These are phyloP conservation scores for Cinclus cinclus DNA, from an alignment of 2,113 vertebrate genomes.

Conservation along the genomic window DNA sequence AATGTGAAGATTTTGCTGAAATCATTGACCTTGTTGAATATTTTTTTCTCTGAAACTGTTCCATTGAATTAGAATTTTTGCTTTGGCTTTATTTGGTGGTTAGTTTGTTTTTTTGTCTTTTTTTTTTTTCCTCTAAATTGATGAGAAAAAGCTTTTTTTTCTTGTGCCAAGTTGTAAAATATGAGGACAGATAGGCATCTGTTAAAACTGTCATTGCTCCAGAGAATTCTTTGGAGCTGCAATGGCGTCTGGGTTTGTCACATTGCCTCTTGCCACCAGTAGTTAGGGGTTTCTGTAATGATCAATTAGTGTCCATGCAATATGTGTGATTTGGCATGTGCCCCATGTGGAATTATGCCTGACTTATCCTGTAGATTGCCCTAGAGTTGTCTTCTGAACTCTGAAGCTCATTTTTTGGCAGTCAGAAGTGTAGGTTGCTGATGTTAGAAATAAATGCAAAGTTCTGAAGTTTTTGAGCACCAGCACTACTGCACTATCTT, in stretches of 20 bases:
- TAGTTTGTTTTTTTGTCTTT: rapidly evolving
- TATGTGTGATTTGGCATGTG: not conserved
- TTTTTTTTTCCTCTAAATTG: not conserved
- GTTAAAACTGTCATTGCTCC: not conserved
- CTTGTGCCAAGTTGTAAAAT: not conserved
- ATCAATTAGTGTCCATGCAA: constrained; percentile 8
- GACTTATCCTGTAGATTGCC: not conserved
- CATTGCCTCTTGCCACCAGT: not conserved
- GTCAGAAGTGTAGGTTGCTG: not conserved
- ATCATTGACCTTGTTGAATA: not conserved
- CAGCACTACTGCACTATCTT: rapidly evolving
- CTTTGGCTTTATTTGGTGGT: not conserved
- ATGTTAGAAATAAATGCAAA: not conserved
- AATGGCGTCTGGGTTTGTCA: not conserved
- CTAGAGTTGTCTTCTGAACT: not conserved
- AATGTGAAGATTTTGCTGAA: not conserved
- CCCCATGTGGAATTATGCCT: not conserved
- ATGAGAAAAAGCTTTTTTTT: not conserved
- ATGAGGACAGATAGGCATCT: constrained; percentile 19
- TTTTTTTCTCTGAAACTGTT: not conserved
- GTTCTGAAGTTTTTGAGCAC: not conserved
- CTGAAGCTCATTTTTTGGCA: not conserved
- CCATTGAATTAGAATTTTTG: not conserved
- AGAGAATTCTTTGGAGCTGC: constrained; percentile 23
- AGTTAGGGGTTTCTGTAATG: not conserved